These are phyloP conservation scores for Phyllostomus discolor DNA, from an alignment of 2,113 vertebrate species.

Conservation along the genomic window DNA sequence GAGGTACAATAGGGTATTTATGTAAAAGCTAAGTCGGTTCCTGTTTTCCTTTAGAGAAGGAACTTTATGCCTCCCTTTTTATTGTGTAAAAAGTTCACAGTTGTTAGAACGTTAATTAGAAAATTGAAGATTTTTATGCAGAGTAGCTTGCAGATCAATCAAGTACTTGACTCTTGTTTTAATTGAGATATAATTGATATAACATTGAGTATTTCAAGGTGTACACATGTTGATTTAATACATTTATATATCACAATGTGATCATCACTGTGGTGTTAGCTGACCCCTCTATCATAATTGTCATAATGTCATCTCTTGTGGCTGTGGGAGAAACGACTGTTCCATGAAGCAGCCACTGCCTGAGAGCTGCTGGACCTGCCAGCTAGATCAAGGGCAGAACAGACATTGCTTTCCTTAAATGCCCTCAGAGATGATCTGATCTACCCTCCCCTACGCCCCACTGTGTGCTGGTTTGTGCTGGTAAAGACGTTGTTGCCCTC, in stretches of 20 bases:
- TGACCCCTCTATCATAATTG: background rate
- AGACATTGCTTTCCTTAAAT: background rate
- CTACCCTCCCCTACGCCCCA: background rate
- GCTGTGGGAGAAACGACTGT: background rate
- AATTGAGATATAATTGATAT: background rate
- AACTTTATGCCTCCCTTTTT: background rate
- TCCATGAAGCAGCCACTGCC: background rate
- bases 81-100: background rate
- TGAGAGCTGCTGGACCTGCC: background rate
- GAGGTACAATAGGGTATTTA: background rate
- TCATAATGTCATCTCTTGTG: background rate
- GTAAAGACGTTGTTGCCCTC: background rate
- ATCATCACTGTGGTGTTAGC: background rate
- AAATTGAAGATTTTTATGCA: background rate
- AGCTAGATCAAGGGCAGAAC: background rate
- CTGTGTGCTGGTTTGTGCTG: background rate
- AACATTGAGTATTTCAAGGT: background rate
- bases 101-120: background rate
- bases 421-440: background rate
- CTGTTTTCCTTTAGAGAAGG: background rate
- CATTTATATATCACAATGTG: background rate
- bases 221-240: background rate
- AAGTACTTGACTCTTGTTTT: background rate
- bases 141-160: background rate
- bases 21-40: background rate